Base-by-base conservation (phyloP, 2,888 invertebrate species). In the Ptychoptera contaminata region DNA sequence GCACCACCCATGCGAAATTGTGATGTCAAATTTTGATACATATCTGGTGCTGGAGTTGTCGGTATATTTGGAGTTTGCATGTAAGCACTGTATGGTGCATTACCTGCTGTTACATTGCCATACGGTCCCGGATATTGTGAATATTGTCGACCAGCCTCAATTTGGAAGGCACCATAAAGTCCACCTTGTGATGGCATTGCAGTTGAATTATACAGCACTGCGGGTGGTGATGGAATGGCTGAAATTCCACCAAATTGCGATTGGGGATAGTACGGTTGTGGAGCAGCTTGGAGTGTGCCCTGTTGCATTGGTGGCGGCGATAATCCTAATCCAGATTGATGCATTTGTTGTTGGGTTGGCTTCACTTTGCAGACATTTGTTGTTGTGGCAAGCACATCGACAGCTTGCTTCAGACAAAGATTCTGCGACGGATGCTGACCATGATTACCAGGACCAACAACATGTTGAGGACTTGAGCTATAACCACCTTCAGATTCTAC, bases 201-300 rank as follows among this genome's bases (percentile, higher is more conserved):
- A 38, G 84, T 79, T 30, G 85, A 82, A 61, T 86, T 85, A 58
- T 82, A 86, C 47, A 84, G 68, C 44, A 87, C 81, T 11, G 84
- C 82, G 16, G 82, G 82, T 14, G 90, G 88, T 44, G 87, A 88
- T 31, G 90, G 88, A 50, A 90, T 85, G 29, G 87, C 83, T 15
- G 87, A 79, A 59, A 88, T 78, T 41, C 77, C 76, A 44, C 83
- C 82, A 55, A 81, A 87, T 47, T 83, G 83, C 47, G 65, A 60
- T 55, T 82, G 80, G 67, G 77, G 78, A 63, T 83, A 86, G 56
- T 62, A 64, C 8, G 60, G 72, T 60, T 63, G 72, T 51, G 69
- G 72, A 54, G 71, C 72, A 58, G 66, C 71, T 53, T 73, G 58
- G 59, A 67, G 58, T 59, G 70, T 59, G 58, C 71, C 55, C 53